These are phyloP conservation scores for Propithecus deckenii DNA, from an alignment of 2,797 vertebrate species.

Conservation along the genomic window DNA sequence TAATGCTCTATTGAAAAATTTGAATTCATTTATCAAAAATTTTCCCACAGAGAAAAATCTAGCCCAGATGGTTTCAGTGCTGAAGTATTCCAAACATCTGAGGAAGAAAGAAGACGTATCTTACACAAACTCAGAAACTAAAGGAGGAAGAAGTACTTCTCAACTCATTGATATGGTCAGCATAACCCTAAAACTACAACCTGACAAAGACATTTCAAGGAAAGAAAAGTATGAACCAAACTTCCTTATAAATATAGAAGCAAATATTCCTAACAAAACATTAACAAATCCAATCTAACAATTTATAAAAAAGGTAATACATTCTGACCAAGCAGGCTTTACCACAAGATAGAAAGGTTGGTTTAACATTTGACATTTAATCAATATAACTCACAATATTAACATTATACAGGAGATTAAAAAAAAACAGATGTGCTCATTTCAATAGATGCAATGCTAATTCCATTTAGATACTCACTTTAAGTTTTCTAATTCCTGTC, in stretches of 20 bases:
- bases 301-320: background rate
- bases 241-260: background rate
- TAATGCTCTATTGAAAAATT: background rate
- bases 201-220: background rate
- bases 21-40: background rate
- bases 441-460: background rate
- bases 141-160: background rate
- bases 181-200: background rate
- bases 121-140: background rate
- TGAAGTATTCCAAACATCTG: background rate
- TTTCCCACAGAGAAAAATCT: background rate
- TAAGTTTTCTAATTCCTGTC: constrained; percentile 97
- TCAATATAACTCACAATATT: background rate
- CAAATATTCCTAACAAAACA: background rate
- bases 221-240: background rate
- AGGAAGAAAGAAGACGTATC: background rate
- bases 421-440: background rate
- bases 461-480: constrained; percentile 87
- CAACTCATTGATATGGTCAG: background rate
- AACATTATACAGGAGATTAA: background rate
- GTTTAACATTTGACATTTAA: background rate
- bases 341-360: background rate
- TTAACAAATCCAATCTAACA: background rate
- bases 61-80: background rate
- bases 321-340: background rate